Evolutionary conservation across 2,113 vertebrate species (phyloP), one percentile per base, ranked within the genome.

Genomic region (Poeciliopsis retropinna): DNA sequence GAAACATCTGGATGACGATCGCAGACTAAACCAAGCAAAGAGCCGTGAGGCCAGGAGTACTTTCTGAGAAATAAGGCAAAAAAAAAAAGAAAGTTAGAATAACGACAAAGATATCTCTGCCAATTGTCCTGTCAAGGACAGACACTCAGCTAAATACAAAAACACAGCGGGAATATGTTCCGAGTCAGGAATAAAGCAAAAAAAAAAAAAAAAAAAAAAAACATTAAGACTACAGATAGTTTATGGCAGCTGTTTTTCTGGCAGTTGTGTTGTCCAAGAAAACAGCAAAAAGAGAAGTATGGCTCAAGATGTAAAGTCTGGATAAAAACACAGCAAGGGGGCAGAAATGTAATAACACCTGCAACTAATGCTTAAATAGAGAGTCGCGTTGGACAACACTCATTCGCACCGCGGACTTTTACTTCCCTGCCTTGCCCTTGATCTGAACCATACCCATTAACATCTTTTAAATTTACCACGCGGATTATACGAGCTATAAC

Each of bases 391-490:
- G 31, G 19, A 37, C n/a, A 57, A 57, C 9, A n/a, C 2, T 8
- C 3, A 3, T 8, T 3, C 17, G 3, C 3, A 57, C 51, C 12
- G 0, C 32, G 73, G 75, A 78, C 79, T 72, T 80, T 76, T 64
- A 67, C n/a, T 41, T 69, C 75, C 41, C 66, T 29, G 57, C 72
- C 81, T 62, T 89, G 73, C 69, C 76, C 83, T 84, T 78, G 73
- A 85, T 76, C 85, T 82, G 80, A 70, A 72, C 71, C 82, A 39
- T 83, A 63, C 31, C 6, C 4, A 69, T 17, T 86, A 90, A 80
- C 87, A 91, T 72, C 61, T 85, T 88, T 82, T 60, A 83, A 76
- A 88, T 88, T 73, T 83, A 83, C 79, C 32, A 25, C 62, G 37
- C 54, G 72, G 57, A 78, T 69, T 89, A 73, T 75, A 68, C 3